phyloP scores from a whole-genome alignment of 2,888 invertebrate genomes.

The Gymnosoma rotundatum region DNA sequence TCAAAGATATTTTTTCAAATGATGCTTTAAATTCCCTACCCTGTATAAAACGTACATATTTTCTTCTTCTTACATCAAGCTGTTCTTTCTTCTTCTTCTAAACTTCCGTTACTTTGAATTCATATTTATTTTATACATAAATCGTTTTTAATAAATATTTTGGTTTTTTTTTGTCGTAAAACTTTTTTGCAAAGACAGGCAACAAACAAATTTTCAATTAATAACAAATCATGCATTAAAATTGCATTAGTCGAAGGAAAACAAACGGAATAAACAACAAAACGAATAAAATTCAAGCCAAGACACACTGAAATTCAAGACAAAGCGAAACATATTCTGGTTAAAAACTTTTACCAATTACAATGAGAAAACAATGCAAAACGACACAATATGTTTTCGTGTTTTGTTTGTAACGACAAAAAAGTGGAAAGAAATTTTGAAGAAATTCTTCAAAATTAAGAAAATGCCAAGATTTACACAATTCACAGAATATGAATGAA shows the following conservation, averaged over 20 bases:
- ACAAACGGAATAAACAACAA: slow-evolving; percentile 31
- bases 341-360: slow-evolving; percentile 63
- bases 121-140: slow-evolving; percentile 33
- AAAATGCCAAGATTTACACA: slow-evolving; percentile 56
- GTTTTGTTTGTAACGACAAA: slow-evolving; percentile 15
- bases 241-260: slow-evolving; percentile 77
- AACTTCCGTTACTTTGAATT: slow-evolving; percentile 46
- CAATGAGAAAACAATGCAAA: slow-evolving; percentile 60
- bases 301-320: slow-evolving; percentile 13
- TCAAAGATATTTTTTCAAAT: no score
- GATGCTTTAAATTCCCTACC: no score
- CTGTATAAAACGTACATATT: no score
- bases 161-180: slow-evolving; percentile 51
- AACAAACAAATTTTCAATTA: slow-evolving; percentile 77
- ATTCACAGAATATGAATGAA: slow-evolving; percentile 11
- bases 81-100: not conserved
- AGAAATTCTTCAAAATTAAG: slow-evolving; percentile 54
- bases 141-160: slow-evolving; percentile 60
- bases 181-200: slow-evolving; percentile 48
- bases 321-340: slow-evolving; percentile 46
- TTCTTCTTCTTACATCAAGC: no score
- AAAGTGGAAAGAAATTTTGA: not conserved
- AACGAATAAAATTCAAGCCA: slow-evolving; percentile 28
- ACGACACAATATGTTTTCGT: slow-evolving; percentile 66
- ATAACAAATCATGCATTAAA: slow-evolving; percentile 81